Evolutionary conservation across 2,113 vertebrate genomes (phyloP).

Genomic region (Bungarus multicinctus): DNA sequence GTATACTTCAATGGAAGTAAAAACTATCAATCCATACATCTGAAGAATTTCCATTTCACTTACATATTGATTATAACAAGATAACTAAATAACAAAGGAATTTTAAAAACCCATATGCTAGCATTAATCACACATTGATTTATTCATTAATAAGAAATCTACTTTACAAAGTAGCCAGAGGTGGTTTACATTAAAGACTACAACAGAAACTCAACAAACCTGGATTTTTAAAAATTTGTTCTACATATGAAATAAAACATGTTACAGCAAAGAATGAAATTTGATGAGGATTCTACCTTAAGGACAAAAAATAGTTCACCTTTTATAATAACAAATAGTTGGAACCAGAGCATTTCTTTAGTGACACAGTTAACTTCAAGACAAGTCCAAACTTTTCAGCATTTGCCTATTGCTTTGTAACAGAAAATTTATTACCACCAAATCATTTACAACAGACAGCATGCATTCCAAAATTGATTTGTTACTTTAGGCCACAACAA

Average conservation of each 20-base stretch:
- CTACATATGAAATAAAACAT: conserved; percentile 73
- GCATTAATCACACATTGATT: background rate
- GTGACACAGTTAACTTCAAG: conserved; percentile 77
- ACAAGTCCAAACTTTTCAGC: conserved; percentile 87
- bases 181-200: conserved; percentile 38
- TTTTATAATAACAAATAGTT: conserved; percentile 82
- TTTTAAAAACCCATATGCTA: background rate
- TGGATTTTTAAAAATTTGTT: conserved; percentile 66
- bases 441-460: conserved; percentile 83
- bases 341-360: conserved; percentile 67
- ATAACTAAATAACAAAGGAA: background rate
- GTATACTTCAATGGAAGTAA: conserved; percentile 11
- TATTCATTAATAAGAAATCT: background rate
- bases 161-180: conserved; percentile 37
- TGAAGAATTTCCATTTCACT: background rate
- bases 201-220: conserved; percentile 44
- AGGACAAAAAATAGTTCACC: conserved; percentile 65
- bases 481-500: conserved; percentile 74
- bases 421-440: conserved; percentile 82
- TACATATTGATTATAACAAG: background rate
- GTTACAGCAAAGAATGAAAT: conserved; percentile 77
- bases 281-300: conserved; percentile 75
- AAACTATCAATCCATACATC: background rate
- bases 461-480: conserved; percentile 81
- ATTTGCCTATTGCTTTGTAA: conserved; percentile 75